Evolutionary conservation across 2,888 invertebrate genomes (phyloP).

Genomic region (Brachyopa scutellaris): DNA sequence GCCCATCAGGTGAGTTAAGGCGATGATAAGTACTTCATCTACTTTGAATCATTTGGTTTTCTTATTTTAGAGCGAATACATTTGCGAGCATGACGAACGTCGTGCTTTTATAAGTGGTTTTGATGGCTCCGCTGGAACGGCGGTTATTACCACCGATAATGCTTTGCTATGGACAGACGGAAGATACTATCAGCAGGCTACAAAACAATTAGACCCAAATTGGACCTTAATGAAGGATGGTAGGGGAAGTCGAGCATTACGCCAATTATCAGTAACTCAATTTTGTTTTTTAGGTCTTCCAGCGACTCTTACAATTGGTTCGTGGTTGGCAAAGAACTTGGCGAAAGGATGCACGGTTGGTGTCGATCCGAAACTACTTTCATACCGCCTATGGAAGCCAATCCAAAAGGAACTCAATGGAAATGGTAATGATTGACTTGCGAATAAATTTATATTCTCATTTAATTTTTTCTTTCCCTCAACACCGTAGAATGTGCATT

Average conservation of each 20-base stretch:
- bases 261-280: not conserved
- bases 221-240: conserved; percentile 97
- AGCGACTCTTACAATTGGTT: conserved; percentile 82
- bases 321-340: conserved; percentile 86
- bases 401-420: conserved; percentile 84
- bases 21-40: conserved; percentile 72
- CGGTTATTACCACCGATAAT: conserved; percentile 88
- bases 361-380: conserved; percentile 87
- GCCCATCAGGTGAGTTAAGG: conserved; percentile 84
- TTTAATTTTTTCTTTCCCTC: not conserved
- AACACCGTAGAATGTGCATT: conserved; percentile 84
- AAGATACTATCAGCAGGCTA: conserved; percentile 95
- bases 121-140: conserved; percentile 91
- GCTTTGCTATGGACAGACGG: conserved; percentile 99
- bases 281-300: conserved; percentile 77
- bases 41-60: too few relatives aligned
- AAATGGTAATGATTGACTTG: too few relatives aligned
- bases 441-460: not conserved
- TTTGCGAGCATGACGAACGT: conserved; percentile 92
- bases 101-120: conserved; percentile 94
- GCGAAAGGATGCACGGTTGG: conserved; percentile 86
- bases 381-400: conserved; percentile 84
- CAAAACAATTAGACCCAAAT: conserved; percentile 88
- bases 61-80: conserved; percentile 88
- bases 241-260: conserved; percentile 72